Evolutionary conservation across 2,797 vertebrate genomes (phyloP), one percentile per base, ranked within the genome.

Genomic region (Trichosurus vulpecula): DNA sequence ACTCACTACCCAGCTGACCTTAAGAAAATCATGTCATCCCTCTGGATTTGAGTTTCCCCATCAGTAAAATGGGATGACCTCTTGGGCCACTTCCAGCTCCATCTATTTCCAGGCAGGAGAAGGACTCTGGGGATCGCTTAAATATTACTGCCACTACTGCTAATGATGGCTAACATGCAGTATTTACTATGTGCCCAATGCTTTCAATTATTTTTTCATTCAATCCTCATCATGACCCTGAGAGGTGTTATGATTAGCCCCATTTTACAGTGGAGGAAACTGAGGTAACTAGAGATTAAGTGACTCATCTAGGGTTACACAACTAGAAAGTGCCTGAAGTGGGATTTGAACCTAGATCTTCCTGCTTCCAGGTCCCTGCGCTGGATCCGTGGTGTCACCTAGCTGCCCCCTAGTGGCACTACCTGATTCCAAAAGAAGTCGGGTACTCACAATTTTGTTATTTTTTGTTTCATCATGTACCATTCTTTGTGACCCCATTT

Each of bases 121-220:
- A 57, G 10, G 2, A 0, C 0, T 51, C 35, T 14, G 35, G 2
- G 6, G 30, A 3, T 27, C 0, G 52, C 52, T 4, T 52, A 54
- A 8, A 35, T n/a, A 10, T 22, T 6, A 0, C 0, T 0, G 14
- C 31, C n/a, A 16, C 58, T 13, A 1, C 74, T 87, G 61, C 14
- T 41, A n/a, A 66, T n/a, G 4, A 14, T n/a, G 8, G 58, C 57
- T 14, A 81, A 41, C n/a, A 22, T 14, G 9, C 12, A 74, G n/a
- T 41, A 9, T 22, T 41, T 81, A 27, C 74, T 47, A 47, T 11
- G 22, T 51, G 3, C 9, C 41, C 1, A 22, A 9, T 8, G 19
- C 41, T 51, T 51, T 27, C 9, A 41, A 47, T 25, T 55, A 3
- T 22, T 41, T 74, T 87, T 22, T 81, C 6, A 25, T 3, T 47